Percentiles rank a stretch among this genome's conserved stretches.
Conservation (phyloP, 2,797 vertebrate genomes). For the Acomys russatus region DNA sequence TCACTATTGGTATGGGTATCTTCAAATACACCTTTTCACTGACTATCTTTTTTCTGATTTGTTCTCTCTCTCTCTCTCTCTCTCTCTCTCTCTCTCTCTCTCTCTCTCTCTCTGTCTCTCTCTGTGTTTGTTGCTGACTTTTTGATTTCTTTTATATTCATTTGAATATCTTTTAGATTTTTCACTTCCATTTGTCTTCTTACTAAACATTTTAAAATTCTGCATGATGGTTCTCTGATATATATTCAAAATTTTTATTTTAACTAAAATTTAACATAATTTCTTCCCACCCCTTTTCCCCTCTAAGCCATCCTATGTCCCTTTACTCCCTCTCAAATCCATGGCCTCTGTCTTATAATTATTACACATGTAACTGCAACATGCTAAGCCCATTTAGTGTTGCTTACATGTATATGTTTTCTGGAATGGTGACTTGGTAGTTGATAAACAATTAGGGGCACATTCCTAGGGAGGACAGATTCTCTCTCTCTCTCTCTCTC, state of each 20-base stretch:
- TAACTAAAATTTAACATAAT: neutral
- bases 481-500: neutral
- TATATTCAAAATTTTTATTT: neutral
- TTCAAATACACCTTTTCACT: neutral
- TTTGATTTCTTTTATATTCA: constrained; percentile 9
- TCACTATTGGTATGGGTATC: neutral
- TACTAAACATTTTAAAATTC: constrained; percentile 31
- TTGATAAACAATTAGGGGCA: neutral
- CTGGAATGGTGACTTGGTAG: neutral
- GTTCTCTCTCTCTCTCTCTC: neutral
- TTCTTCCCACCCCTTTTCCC: neutral
- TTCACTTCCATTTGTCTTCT: neutral
- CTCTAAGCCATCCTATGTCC: too few relatives aligned
- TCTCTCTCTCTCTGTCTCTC: neutral
- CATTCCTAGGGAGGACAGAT: neutral
- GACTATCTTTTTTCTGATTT: neutral
- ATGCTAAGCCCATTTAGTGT: neutral
- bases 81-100: too few relatives aligned
- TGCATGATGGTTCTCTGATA: neutral
- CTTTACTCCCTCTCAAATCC: neutral
- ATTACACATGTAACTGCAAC: neutral
- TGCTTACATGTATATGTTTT: neutral
- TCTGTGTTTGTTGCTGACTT: neutral
- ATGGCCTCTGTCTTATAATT: neutral
- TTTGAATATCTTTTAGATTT: neutral